phyloP scores from a whole-genome alignment of 2,888 invertebrate species.

The Yponomeuta sedellus region DNA sequence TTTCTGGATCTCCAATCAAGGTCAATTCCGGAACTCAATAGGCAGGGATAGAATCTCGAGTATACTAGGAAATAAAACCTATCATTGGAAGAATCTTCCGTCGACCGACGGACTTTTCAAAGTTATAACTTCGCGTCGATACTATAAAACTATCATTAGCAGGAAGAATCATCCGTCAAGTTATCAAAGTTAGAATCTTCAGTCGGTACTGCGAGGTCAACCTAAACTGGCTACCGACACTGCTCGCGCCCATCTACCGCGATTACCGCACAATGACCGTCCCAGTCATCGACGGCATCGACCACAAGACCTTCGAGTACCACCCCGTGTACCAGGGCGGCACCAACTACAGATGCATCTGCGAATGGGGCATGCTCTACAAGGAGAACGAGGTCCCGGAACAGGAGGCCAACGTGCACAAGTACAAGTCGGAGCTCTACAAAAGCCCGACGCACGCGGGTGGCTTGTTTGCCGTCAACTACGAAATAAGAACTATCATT shows the following conservation, averaged over 20 bases:
- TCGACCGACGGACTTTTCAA: too few relatives aligned
- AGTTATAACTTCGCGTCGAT: too few relatives aligned
- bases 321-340: slow-evolving; percentile 94
- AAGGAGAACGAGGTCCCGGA: slow-evolving; percentile 97
- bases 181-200: not conserved
- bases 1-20: too few relatives aligned
- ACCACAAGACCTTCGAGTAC: slow-evolving; percentile 96
- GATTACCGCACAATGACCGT: slow-evolving; percentile 96
- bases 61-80: too few relatives aligned
- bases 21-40: too few relatives aligned
- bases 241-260: slow-evolving; percentile 94
- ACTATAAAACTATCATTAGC: too few relatives aligned
- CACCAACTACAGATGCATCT: slow-evolving; percentile 94
- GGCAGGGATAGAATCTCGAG: too few relatives aligned
- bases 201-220: slow-evolving; percentile 85
- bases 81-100: too few relatives aligned
- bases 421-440: slow-evolving; percentile 95
- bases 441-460: slow-evolving; percentile 99
- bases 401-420: slow-evolving; percentile 83
- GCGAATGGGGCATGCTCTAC: slow-evolving; percentile 99
- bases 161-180: not conserved
- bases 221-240: slow-evolving; percentile 96
- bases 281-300: slow-evolving; percentile 97
- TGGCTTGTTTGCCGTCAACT: slow-evolving; percentile 98
- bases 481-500: too few relatives aligned